Conservation (phyloP, 2,113 vertebrate species). For the Strigops habroptila region DNA sequence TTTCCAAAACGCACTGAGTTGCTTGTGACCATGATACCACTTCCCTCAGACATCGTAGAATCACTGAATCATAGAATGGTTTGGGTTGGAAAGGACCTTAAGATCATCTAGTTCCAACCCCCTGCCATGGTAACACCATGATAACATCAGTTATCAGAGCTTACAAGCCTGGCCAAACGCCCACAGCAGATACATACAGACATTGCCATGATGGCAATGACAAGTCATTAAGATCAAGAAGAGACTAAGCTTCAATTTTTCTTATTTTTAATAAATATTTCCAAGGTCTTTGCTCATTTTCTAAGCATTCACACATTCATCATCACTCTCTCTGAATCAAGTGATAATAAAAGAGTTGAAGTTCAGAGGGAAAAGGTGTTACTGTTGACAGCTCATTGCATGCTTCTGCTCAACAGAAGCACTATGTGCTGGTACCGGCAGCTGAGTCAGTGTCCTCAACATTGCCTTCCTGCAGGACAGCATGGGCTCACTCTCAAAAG, state of each 20-base stretch:
- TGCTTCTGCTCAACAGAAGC: neutral
- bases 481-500: neutral
- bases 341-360: neutral
- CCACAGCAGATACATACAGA: neutral
- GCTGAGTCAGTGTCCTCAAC: neutral
- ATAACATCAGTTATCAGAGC: neutral
- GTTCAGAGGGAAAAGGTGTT: neutral
- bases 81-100: neutral
- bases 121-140: neutral
- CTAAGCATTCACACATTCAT: neutral
- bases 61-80: neutral
- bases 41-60: neutral
- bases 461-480: neutral
- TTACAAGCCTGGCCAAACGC: neutral
- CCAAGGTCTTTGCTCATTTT: neutral
- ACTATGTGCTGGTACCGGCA: neutral
- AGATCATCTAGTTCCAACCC: neutral
- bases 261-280: neutral
- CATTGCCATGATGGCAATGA: neutral
- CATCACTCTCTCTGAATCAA: neutral
- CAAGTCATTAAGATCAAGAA: neutral
- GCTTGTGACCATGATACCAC: rapidly evolving
- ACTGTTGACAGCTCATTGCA: neutral
- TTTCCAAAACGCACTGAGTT: neutral
- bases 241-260: neutral